A percentile compares a stretch with the other conserved stretches of the same genome.
These are phyloP conservation scores for Bimastos eiseni DNA, from an alignment of 2,888 invertebrate species.

Conservation along the genomic window DNA sequence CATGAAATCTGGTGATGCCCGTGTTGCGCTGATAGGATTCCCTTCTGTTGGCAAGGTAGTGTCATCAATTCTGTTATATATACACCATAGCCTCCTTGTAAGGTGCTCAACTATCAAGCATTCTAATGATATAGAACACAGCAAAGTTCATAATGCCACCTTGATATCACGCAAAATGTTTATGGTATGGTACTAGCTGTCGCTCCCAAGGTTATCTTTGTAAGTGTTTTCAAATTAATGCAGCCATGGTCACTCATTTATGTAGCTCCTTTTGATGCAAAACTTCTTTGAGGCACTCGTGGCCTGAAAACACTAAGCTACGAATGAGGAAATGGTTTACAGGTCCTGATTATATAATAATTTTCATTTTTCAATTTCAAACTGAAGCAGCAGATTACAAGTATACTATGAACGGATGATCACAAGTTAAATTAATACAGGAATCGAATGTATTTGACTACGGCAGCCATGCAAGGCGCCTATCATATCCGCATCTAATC, in stretches of 20 bases:
- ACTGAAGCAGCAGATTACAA: too few species aligned
- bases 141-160: neutral
- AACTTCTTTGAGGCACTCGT: neutral
- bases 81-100: neutral
- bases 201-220: neutral
- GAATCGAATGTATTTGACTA: too few species aligned
- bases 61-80: neutral
- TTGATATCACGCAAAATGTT: neutral
- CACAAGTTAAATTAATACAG: too few species aligned
- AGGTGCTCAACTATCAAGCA: neutral
- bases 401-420: too few species aligned
- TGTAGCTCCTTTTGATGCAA: neutral
- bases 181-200: neutral
- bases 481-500: too few species aligned
- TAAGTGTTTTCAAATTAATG: neutral
- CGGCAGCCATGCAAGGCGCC: too few species aligned
- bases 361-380: too few species aligned
- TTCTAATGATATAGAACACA: too few species aligned
- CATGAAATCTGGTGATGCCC: constrained; percentile 96
- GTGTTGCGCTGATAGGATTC: constrained; percentile 96
- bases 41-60: constrained; percentile 92
- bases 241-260: neutral
- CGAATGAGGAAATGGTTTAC: neutral
- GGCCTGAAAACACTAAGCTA: neutral
- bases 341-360: too few species aligned